A percentile compares a stretch with the other conserved stretches of the same genome.
phyloP scores from a whole-genome alignment of 2,797 vertebrate genomes.

The Chloroceryle inda region DNA sequence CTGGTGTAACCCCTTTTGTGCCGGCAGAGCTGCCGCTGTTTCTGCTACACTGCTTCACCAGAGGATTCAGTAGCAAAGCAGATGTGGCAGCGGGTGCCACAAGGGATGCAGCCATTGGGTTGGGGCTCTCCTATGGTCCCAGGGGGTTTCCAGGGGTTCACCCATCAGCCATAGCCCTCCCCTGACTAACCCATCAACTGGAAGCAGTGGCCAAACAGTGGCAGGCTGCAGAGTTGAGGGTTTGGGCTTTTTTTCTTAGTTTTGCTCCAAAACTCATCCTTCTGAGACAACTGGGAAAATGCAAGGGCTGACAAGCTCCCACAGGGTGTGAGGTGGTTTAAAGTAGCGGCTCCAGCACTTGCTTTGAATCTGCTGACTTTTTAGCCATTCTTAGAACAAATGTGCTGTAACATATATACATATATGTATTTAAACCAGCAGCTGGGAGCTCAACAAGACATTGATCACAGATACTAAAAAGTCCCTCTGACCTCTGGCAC shows the following conservation, averaged over 20 bases:
- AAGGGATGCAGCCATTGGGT: fast-evolving
- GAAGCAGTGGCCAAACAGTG: not conserved
- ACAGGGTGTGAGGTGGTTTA: not conserved
- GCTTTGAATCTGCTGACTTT: constrained; percentile 1
- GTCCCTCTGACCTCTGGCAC: constrained; percentile 57
- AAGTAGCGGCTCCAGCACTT: not conserved
- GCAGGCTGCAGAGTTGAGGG: not conserved
- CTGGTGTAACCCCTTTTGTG: not conserved
- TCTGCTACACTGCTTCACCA: fast-evolving
- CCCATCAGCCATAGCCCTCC: not conserved
- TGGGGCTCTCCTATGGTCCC: not conserved
- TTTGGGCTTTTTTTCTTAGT: not conserved
- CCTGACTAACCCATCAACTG: not conserved
- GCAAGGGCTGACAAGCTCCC: not conserved
- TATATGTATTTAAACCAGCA: not conserved
- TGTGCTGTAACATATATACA: not conserved
- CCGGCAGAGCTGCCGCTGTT: not conserved
- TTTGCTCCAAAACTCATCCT: not conserved
- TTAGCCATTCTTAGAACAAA: constrained; percentile 29
- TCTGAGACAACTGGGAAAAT: not conserved
- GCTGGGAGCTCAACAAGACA: constrained; percentile 55
- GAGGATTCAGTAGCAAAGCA: fast-evolving
- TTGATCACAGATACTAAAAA: constrained; percentile 55
- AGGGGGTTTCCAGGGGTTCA: not conserved
- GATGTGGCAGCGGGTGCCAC: fast-evolving